A percentile compares a stretch with the other conserved stretches of the same genome.
phyloP scores from a whole-genome alignment of 2,797 vertebrate genomes.

The Chaunax sp. region DNA sequence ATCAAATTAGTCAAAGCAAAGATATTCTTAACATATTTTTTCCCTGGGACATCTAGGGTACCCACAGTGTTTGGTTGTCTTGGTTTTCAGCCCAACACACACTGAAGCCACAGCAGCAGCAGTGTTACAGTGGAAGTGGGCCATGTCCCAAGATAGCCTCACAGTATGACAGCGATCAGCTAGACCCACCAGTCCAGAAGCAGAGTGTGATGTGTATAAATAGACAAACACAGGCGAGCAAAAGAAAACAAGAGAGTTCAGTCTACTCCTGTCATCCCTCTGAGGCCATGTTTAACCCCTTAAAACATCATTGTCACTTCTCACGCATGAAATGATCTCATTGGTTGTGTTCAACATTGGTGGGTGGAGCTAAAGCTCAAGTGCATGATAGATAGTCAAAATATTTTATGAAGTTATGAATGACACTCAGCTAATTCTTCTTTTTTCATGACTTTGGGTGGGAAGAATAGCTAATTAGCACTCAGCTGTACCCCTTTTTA shows the following conservation, averaged over 20 bases:
- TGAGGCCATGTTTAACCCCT: background rate
- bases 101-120: constrained; percentile 21
- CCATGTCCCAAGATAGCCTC: constrained; percentile 69
- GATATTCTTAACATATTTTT: background rate
- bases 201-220: constrained; percentile 44
- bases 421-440: background rate
- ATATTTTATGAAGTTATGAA: background rate
- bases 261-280: background rate
- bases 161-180: constrained; percentile 53
- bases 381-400: too few species aligned
- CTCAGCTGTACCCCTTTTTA: background rate
- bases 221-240: constrained; percentile 25
- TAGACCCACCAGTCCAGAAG: constrained; percentile 35
- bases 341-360: background rate
- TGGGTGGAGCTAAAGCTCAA: background rate
- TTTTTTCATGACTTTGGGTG: background rate
- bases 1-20: background rate
- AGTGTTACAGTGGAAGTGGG: constrained; percentile 59
- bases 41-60: constrained; percentile 1
- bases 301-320: background rate
- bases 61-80: background rate
- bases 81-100: constrained; percentile 13
- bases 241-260: background rate
- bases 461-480: too few species aligned
- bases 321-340: background rate